A percentile compares a stretch with the other conserved stretches of the same genome.
These are phyloP conservation scores for Alloplasta piceator DNA, from an alignment of 2,888 invertebrate species.

Conservation along the genomic window DNA sequence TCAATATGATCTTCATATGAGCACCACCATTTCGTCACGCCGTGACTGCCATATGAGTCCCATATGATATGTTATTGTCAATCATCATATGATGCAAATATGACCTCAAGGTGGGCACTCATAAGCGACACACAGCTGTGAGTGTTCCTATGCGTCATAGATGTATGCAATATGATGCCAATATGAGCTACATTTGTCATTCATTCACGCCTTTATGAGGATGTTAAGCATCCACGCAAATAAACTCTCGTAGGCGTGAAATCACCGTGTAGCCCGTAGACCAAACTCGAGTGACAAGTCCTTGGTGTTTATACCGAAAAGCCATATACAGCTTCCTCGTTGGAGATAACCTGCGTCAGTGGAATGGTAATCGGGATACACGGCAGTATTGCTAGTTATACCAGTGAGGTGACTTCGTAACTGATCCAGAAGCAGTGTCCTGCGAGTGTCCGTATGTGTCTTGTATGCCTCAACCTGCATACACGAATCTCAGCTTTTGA, in stretches of 20 bases:
- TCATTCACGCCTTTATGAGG: neutral
- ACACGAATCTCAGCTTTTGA: slow-evolving; percentile 7
- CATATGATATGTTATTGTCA: too few species aligned
- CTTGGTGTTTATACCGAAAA: slow-evolving; percentile 30
- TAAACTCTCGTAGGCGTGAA: neutral
- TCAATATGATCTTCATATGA: too few species aligned
- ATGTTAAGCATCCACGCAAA: neutral
- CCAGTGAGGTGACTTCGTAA: slow-evolving; percentile 3
- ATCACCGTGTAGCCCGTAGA: slow-evolving; percentile 1
- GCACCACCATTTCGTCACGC: too few species aligned
- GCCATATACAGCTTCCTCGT: slow-evolving; percentile 37
- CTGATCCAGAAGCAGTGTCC: neutral
- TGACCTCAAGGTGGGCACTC: too few species aligned
- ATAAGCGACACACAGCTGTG: too few species aligned
- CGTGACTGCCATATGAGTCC: too few species aligned
- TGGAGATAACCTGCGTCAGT: slow-evolving; percentile 33
- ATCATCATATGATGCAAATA: too few species aligned
- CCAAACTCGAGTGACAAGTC: slow-evolving; percentile 16
- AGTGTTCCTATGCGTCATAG: too few species aligned
- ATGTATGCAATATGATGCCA: too few species aligned
- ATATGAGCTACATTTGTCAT: too few species aligned
- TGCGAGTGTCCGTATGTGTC: slow-evolving; percentile 1
- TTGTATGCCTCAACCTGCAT: slow-evolving; percentile 1
- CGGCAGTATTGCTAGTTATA: slow-evolving; percentile 34
- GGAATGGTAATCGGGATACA: slow-evolving; percentile 69